Evolutionary conservation across 1,140 invertebrate genomes (phyloP).

Genomic region (Halyomorpha halys): DNA sequence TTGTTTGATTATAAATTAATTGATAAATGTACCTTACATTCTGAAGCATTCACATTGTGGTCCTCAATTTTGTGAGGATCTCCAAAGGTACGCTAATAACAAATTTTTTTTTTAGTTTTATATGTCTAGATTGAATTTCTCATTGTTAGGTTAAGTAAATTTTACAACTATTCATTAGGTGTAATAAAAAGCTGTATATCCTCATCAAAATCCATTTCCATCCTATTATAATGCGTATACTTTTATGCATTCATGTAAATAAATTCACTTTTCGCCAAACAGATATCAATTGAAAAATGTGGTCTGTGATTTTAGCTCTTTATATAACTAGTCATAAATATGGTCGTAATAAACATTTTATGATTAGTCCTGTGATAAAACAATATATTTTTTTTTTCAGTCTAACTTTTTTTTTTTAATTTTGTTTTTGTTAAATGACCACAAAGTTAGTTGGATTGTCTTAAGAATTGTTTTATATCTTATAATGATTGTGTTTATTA

Average conservation of each 20-base stretch:
- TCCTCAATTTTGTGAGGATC: neutral
- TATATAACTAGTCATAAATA: slow-evolving; percentile 15
- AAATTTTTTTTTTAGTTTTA: neutral
- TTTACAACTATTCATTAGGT: neutral
- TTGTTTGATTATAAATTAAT: neutral
- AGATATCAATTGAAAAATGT: slow-evolving; percentile 1
- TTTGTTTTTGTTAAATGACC: neutral
- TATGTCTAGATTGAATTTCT: slow-evolving; percentile 1
- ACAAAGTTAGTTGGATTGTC: neutral
- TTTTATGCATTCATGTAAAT: neutral
- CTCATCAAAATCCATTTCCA: slow-evolving; percentile 10
- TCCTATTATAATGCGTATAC: neutral
- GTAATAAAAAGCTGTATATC: slow-evolving; percentile 8
- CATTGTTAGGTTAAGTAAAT: neutral
- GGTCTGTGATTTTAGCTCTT: slow-evolving; percentile 9
- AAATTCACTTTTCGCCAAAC: neutral
- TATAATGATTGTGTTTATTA: neutral
- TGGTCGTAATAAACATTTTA: slow-evolving; percentile 7
- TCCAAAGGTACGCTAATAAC: no score
- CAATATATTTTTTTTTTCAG: neutral
- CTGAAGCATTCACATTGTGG: neutral
- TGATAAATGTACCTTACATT: neutral
- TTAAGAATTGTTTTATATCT: neutral
- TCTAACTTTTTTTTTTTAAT: no score
- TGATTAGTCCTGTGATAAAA: slow-evolving; percentile 16